These are phyloP conservation scores for Periophthalmodon schlosseri DNA, from an alignment of 2,113 vertebrate species.

Conservation along the genomic window DNA sequence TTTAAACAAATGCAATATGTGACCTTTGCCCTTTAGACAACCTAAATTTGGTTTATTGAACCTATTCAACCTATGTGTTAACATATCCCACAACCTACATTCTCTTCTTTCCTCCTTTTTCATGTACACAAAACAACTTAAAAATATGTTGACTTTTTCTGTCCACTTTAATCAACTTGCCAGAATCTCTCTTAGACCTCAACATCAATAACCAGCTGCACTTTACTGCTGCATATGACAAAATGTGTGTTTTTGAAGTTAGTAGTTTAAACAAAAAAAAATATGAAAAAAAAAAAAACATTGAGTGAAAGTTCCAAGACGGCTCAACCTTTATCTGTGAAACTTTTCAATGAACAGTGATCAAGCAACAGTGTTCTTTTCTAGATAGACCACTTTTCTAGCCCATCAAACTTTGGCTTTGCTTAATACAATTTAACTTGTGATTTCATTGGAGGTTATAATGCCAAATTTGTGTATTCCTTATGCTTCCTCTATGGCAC, in stretches of 20 bases:
- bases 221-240: neutral
- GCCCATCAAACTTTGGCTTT: neutral
- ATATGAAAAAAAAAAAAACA: slow-evolving; percentile 8
- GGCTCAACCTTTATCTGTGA: neutral
- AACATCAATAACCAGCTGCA: slow-evolving; percentile 10
- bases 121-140: slow-evolving; percentile 9
- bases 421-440: neutral
- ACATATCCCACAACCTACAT: neutral
- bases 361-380: too few relatives aligned
- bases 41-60: slow-evolving; percentile 11
- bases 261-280: slow-evolving; percentile 25
- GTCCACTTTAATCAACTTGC: slow-evolving; percentile 43
- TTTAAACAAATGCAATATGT: slow-evolving; percentile 17
- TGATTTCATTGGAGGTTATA: neutral
- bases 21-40: neutral
- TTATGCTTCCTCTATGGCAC: slow-evolving; percentile 54
- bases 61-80: neutral
- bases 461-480: neutral
- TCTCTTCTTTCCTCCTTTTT: slow-evolving; percentile 10
- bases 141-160: slow-evolving; percentile 30
- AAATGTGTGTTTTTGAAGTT: slow-evolving; percentile 21
- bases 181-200: neutral
- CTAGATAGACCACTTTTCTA: neutral
- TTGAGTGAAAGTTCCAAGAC: slow-evolving; percentile 28
- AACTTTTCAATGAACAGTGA: neutral